A percentile compares a stretch with the other conserved stretches of the same genome.
Evolutionary conservation across 2,113 vertebrate species (phyloP).

Genomic region (Gracilinanus agilis): DNA sequence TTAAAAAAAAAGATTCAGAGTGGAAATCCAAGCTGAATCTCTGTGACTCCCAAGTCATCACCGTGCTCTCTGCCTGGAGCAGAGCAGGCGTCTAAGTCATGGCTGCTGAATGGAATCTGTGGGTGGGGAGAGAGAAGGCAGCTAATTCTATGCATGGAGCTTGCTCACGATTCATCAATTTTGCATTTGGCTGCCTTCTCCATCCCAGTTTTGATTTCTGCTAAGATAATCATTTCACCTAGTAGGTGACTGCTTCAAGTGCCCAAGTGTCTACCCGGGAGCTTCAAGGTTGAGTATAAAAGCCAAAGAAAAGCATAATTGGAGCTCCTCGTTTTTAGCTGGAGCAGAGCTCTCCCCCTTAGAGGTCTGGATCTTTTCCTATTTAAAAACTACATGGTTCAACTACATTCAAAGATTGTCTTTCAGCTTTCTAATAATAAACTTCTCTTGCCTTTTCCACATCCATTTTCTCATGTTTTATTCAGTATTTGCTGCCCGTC

Average conservation of each 20-base stretch:
- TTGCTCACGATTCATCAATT: not conserved
- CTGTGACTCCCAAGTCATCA: not conserved
- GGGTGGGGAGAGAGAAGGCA: not conserved
- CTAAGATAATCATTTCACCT: slow-evolving; percentile 4
- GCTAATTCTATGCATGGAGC: not conserved
- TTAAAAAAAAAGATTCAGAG: too few species aligned
- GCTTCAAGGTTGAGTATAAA: slow-evolving; percentile 23
- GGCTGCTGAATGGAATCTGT: not conserved
- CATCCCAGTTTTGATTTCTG: slow-evolving; percentile 2
- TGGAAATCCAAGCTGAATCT: not conserved
- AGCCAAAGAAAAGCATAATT: slow-evolving; percentile 37
- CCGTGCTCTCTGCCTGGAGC: not conserved
- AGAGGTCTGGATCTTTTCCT: not conserved
- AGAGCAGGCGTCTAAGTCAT: not conserved
- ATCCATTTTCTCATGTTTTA: slow-evolving; percentile 63
- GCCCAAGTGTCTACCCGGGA: slow-evolving; percentile 6
- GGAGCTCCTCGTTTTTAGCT: slow-evolving; percentile 32
- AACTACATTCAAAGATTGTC: slow-evolving; percentile 37
- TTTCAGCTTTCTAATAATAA: slow-evolving; percentile 46
- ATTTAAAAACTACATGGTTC: not conserved
- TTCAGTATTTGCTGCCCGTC: slow-evolving; percentile 55
- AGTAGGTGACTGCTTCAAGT: not conserved
- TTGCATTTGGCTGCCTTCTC: not conserved
- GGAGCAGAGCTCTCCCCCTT: slow-evolving; percentile 18
- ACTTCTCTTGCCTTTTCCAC: not conserved